Evolutionary conservation across 2,797 vertebrate genomes (phyloP).

Genomic region (Acanthurus tractus): DNA sequence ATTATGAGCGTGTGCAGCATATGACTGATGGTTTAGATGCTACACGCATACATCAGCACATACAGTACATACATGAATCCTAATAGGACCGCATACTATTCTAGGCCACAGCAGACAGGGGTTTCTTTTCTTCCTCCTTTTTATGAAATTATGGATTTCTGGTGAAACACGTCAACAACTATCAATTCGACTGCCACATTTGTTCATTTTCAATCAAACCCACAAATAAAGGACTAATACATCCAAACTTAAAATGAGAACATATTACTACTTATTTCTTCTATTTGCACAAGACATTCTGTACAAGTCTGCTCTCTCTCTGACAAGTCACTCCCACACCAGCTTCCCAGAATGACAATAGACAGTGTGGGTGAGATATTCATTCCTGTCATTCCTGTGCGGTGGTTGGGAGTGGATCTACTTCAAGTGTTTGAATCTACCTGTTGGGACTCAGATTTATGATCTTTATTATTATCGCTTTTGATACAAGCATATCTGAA

Average conservation of each 20-base stretch:
- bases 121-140: neutral
- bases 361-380: conserved; percentile 30
- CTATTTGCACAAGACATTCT: too few species aligned
- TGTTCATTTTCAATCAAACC: too few species aligned
- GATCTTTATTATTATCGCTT: conserved; percentile 18
- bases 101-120: neutral
- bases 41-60: conserved; percentile 18
- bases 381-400: conserved; percentile 65
- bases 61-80: conserved; percentile 27
- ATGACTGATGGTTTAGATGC: conserved; percentile 14
- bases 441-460: conserved; percentile 44
- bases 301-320: too few species aligned
- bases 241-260: too few species aligned
- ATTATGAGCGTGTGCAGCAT: conserved; percentile 16
- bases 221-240: too few species aligned
- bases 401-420: conserved; percentile 47
- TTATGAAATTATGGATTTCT: too few species aligned
- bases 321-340: neutral
- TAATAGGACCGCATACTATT: neutral
- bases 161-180: too few species aligned
- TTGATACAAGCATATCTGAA: conserved; percentile 24
- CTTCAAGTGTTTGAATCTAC: conserved; percentile 50
- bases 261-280: too few species aligned
- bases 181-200: too few species aligned
- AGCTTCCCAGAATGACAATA: conserved; percentile 37